Percentiles rank a stretch among this genome's conserved stretches.
These are phyloP conservation scores for Apodemia zela DNA, from an alignment of 2,888 invertebrate genomes.

Conservation along the genomic window DNA sequence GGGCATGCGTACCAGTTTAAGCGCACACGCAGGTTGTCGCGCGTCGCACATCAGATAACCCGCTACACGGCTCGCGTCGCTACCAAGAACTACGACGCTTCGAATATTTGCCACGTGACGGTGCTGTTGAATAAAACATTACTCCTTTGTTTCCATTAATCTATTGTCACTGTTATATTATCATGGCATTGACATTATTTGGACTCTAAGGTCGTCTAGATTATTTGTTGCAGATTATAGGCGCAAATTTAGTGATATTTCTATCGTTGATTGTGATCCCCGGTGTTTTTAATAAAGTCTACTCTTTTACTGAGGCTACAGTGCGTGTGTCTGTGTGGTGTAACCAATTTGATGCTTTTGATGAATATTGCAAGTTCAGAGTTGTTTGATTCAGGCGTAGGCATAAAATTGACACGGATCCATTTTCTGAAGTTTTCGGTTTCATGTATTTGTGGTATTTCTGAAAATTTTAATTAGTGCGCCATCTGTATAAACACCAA, in stretches of 20 bases:
- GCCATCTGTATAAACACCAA: too few relatives aligned
- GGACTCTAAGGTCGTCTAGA: not conserved
- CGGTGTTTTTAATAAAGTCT: too few relatives aligned
- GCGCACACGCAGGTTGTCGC: conserved; percentile 49
- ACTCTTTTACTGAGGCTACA: too few relatives aligned
- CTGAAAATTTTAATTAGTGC: too few relatives aligned
- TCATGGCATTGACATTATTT: conserved; percentile 10
- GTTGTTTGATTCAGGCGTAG: too few relatives aligned
- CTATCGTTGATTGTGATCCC: too few relatives aligned
- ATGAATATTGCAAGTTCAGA: too few relatives aligned
- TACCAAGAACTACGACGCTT: conserved; percentile 34
- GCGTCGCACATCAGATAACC: conserved; percentile 55
- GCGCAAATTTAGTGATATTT: not conserved
- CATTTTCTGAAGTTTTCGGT: too few relatives aligned
- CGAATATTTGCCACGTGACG: conserved; percentile 43
- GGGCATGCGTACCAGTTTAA: conserved; percentile 38
- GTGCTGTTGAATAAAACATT: conserved; percentile 18
- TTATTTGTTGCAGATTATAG: not conserved
- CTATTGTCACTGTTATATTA: conserved; percentile 2
- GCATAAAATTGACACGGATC: too few relatives aligned
- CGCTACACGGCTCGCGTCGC: conserved; percentile 36
- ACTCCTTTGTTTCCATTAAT: conserved; percentile 13
- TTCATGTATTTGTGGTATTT: too few relatives aligned
- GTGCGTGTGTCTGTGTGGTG: too few relatives aligned
- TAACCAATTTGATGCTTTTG: too few relatives aligned